A percentile compares a stretch with the other conserved stretches of the same genome.
Conservation (phyloP, 2,797 vertebrate genomes). For the Spondyliosoma cantharus region DNA sequence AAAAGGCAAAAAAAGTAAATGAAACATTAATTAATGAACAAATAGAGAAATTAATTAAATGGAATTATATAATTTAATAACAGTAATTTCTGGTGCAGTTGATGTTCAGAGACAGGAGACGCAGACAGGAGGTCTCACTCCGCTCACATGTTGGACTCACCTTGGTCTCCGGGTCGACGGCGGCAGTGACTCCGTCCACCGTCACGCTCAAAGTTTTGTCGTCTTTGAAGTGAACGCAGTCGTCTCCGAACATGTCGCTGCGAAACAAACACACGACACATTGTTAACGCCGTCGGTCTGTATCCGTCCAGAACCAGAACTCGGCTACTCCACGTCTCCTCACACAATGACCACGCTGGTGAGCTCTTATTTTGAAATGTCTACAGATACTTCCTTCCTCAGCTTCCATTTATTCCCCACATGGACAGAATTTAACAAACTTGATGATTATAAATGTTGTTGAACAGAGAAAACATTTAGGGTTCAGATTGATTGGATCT, state of each 20-base stretch:
- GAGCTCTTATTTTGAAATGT: conserved; percentile 28
- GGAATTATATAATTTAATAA: too few relatives aligned
- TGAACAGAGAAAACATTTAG: too few relatives aligned
- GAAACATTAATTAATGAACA: too few relatives aligned
- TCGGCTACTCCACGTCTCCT: not conserved
- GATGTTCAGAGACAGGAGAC: not conserved
- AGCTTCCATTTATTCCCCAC: not conserved
- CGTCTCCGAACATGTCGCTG: conserved; percentile 96
- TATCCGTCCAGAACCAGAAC: not conserved
- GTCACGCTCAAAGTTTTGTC: conserved; percentile 85
- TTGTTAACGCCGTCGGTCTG: not conserved
- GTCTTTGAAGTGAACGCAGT: conserved; percentile 88
- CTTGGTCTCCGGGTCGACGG: conserved; percentile 81
- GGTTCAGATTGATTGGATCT: too few relatives aligned
- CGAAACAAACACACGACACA: conserved; percentile 24
- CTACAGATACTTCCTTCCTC: not conserved
- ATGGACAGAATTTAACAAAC: not conserved
- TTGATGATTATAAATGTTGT: not conserved
- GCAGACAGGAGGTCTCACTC: not conserved
- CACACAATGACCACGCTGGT: not conserved
- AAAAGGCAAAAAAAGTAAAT: too few relatives aligned
- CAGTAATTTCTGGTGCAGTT: too few relatives aligned
- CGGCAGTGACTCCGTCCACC: conserved; percentile 90
- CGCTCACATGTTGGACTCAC: conserved; percentile 68
- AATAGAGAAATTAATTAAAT: too few relatives aligned